Percentiles rank a stretch among this genome's conserved stretches.
Conservation (phyloP, 2,888 invertebrate species). For the Ceriagrion tenellum region DNA sequence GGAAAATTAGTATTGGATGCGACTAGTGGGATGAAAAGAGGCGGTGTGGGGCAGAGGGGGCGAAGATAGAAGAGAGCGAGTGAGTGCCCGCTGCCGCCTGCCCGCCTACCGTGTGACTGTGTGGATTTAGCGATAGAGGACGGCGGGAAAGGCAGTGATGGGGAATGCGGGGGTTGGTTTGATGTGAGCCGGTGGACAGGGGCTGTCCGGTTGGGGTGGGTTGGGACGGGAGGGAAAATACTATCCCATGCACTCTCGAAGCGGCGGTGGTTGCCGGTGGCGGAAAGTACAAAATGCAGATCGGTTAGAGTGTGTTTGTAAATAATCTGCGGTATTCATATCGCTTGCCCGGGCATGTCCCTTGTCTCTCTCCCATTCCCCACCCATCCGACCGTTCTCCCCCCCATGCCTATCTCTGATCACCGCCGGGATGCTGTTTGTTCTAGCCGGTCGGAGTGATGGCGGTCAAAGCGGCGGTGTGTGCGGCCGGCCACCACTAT, state of each 20-base stretch:
- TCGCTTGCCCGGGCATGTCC: conserved; percentile 10
- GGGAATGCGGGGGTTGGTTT: neutral
- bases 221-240: neutral
- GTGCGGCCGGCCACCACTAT: conserved; percentile 38
- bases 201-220: neutral
- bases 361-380: no score
- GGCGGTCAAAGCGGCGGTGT: conserved; percentile 49
- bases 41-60: neutral
- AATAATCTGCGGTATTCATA: conserved; percentile 62
- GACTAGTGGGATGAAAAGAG: conserved; percentile 42
- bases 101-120: neutral
- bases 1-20: conserved; percentile 66
- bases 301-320: conserved; percentile 56
- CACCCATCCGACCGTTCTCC: no score
- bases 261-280: neutral
- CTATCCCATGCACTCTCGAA: neutral
- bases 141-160: neutral
- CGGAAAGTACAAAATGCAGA: conserved; percentile 43
- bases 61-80: neutral
- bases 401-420: conserved; percentile 51
- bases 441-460: conserved; percentile 40
- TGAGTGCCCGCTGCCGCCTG: neutral
- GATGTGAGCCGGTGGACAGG: neutral
- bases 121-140: conserved; percentile 48
- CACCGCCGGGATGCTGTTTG: conserved; percentile 39